Percentiles rank a stretch among this genome's conserved stretches.
phyloP scores from a whole-genome alignment of 2,888 invertebrate genomes.

The Amphipoea oculea region DNA sequence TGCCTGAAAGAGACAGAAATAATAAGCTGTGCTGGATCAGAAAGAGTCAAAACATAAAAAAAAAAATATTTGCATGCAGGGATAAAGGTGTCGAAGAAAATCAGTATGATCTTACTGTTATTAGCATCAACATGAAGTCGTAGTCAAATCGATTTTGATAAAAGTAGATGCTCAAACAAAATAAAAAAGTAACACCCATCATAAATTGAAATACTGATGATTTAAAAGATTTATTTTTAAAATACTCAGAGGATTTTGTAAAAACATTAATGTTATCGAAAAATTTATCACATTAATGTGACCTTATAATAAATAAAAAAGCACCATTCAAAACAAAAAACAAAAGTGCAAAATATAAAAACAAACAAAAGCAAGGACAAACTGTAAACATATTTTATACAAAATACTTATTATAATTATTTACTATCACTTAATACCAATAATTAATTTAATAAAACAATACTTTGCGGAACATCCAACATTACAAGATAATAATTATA shows the following conservation, averaged over 20 bases:
- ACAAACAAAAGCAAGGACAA: slow-evolving; percentile 41
- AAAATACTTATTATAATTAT: slow-evolving; percentile 22
- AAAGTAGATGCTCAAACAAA: neutral
- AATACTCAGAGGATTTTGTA: slow-evolving; percentile 41
- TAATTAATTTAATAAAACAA: slow-evolving; percentile 34
- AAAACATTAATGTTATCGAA: slow-evolving; percentile 36
- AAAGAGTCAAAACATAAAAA: neutral
- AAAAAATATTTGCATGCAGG: no score
- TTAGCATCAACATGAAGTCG: neutral
- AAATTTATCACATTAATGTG: slow-evolving; percentile 49
- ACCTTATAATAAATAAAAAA: slow-evolving; percentile 61
- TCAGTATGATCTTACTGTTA: neutral
- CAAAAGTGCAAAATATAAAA: slow-evolving; percentile 58
- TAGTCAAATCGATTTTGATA: no score
- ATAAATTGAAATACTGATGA: slow-evolving; percentile 14
- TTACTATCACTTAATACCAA: slow-evolving; percentile 34
- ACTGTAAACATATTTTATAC: slow-evolving; percentile 24
- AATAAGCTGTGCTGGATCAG: neutral
- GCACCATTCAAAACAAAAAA: slow-evolving; percentile 55
- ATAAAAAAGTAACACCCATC: neutral
- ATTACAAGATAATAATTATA: slow-evolving; percentile 24
- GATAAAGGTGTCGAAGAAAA: neutral
- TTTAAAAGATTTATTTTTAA: slow-evolving; percentile 44
- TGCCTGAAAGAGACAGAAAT: slow-evolving; percentile 26
- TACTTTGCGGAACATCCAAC: slow-evolving; percentile 43